Conservation (phyloP, 2,113 vertebrate genomes). For the Lichenostomus cassidix region DNA sequence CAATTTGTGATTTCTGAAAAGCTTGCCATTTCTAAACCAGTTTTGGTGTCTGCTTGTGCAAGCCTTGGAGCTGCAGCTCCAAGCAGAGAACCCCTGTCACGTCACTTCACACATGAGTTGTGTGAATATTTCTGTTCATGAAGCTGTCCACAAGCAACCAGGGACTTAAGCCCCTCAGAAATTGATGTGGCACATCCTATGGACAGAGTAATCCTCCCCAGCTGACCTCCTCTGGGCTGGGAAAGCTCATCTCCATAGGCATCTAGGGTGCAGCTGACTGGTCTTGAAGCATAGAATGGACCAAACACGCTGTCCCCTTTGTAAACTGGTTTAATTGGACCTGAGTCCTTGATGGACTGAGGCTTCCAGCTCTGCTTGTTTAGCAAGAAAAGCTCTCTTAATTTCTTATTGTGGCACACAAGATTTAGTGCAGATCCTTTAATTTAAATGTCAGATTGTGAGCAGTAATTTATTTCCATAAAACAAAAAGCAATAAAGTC, state of each 20-base stretch:
- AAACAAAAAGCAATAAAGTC: constrained; percentile 75
- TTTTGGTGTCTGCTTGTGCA: neutral
- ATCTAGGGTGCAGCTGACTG: neutral
- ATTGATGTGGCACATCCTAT: accelerated
- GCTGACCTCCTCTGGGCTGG: neutral
- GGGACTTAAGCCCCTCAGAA: neutral
- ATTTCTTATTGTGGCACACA: constrained; percentile 65
- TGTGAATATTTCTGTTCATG: neutral
- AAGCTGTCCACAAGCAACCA: accelerated
- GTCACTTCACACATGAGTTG: neutral
- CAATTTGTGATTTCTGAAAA: neutral
- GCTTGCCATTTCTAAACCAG: neutral
- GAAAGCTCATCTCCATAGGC: neutral
- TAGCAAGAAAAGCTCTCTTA: constrained; percentile 60
- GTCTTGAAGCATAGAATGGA: neutral
- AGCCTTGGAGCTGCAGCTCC: neutral
- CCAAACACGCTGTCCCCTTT: accelerated
- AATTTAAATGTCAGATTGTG: constrained; percentile 72
- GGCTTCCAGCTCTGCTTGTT: neutral
- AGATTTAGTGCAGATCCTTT: constrained; percentile 72
- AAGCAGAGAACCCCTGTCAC: neutral
- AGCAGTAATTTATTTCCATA: constrained; percentile 76
- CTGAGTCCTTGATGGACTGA: neutral
- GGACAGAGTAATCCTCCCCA: neutral
- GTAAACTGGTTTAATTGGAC: neutral